phyloP scores from a whole-genome alignment of 2,797 vertebrate genomes.

The Dendrocincla tyrannina region DNA sequence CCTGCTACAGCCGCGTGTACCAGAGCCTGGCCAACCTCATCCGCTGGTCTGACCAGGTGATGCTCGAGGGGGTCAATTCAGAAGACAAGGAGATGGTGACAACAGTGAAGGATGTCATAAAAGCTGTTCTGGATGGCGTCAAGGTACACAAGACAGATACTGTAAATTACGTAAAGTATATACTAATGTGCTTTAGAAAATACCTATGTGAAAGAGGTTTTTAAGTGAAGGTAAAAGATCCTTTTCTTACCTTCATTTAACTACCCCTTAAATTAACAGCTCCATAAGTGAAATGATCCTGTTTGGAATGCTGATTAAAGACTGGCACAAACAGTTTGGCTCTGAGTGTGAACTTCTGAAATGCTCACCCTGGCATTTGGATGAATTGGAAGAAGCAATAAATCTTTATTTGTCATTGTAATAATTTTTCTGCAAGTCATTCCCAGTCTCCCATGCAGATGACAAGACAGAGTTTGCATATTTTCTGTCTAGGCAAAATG shows the following conservation, averaged over 20 bases:
- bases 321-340: background rate
- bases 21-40: constrained; percentile 98
- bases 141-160: constrained; percentile 80
- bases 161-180: background rate
- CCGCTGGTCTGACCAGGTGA: constrained; percentile 97
- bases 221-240: background rate
- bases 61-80: constrained; percentile 94
- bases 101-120: constrained; percentile 92
- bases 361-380: background rate
- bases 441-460: background rate
- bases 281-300: background rate
- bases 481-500: background rate
- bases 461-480: background rate
- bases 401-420: background rate
- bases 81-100: constrained; percentile 95
- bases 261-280: background rate
- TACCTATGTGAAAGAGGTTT: background rate
- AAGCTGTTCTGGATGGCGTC: constrained; percentile 96
- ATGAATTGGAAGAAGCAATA: background rate
- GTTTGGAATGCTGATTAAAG: background rate
- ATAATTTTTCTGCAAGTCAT: background rate
- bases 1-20: constrained; percentile 95
- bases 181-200: background rate
- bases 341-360: background rate
- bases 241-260: background rate